Evolutionary conservation across 53 echinoderm and acorn worm species (phyloP).

Genomic region (Zoroaster sp.): DNA sequence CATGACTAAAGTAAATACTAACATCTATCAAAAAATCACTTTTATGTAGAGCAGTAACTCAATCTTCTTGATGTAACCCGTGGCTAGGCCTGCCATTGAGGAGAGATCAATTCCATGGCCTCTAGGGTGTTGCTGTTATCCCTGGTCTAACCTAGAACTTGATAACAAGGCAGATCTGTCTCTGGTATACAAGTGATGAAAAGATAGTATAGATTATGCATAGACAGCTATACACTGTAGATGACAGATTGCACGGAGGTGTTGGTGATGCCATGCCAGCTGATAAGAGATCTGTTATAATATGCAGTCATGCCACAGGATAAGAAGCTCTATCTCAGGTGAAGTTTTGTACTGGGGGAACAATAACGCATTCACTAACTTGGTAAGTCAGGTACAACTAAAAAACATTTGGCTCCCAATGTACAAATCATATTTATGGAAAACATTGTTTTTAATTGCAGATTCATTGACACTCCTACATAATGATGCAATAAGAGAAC

Average conservation of each 20-base stretch:
- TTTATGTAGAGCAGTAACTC: neutral
- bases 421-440: too few species aligned
- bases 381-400: too few species aligned
- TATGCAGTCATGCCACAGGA: neutral
- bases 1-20: neutral
- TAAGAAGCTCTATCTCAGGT: neutral
- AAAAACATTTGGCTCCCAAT: too few species aligned
- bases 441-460: too few species aligned
- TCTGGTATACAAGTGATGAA: constrained; percentile 2
- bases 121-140: neutral
- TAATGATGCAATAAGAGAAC: too few species aligned
- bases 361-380: too few species aligned
- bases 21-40: neutral
- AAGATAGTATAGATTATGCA: neutral
- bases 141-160: constrained; percentile 29
- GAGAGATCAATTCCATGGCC: neutral
- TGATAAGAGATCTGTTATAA: neutral
- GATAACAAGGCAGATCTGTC: constrained; percentile 24
- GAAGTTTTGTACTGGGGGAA: neutral
- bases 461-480: too few species aligned
- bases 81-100: neutral
- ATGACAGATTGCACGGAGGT: neutral
- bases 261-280: neutral
- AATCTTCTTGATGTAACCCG: constrained; percentile 34
- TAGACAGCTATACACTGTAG: neutral